Base-by-base conservation (phyloP, 1,140 invertebrate genomes). In the Drosophila parabipectinata region DNA sequence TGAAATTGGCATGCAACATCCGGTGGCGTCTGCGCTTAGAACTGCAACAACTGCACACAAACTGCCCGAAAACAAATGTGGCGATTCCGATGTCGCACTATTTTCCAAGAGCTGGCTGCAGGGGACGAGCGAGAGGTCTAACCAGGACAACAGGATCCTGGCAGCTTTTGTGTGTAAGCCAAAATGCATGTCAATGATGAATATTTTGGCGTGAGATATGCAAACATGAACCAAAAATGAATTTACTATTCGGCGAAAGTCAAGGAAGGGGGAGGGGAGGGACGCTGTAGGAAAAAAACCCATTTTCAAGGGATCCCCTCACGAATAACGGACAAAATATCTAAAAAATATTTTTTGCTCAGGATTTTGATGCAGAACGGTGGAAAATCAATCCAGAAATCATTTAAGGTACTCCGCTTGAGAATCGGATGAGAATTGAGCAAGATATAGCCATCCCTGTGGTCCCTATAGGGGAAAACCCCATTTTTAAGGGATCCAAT, bases 1-100 rank as follows among this genome's bases (percentile, higher is more conserved):
- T 79, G 78, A 87, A 79, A 87, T 87, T 87, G 83, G 83, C 83
- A 87, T 89, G 79, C 83, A 89, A 87, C 83, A 87, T 87, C 83
- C 83, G 83, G 83, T 88, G 75, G 84, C 79, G 63, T 74, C 71
- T 78, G 53, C 83, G 83, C 83, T 88, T 88, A 87, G 82, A 83
- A 87, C 77, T 71, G 82, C 78, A 75, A 87, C 81, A 87, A 66
- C 52, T 53, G 58, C 69, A 61, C 58, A 62, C 30, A 15, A n/a
- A 28, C 30, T 3, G 55, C 63, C 69, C 55, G 62, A 88, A 73
- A 87, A 83, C 83, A 83, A 87, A 88, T 87, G 83, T 83, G 34
- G 34, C 84, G 83, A 87, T 79, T 88, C 77, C 84, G 88, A 87
- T 88, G 83, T 88, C 84, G 69, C 79, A 79, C 79, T 83, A 88